Percentiles rank a stretch among this genome's conserved stretches.
phyloP scores from a whole-genome alignment of 2,113 vertebrate species.

The Lanius ludovicianus region DNA sequence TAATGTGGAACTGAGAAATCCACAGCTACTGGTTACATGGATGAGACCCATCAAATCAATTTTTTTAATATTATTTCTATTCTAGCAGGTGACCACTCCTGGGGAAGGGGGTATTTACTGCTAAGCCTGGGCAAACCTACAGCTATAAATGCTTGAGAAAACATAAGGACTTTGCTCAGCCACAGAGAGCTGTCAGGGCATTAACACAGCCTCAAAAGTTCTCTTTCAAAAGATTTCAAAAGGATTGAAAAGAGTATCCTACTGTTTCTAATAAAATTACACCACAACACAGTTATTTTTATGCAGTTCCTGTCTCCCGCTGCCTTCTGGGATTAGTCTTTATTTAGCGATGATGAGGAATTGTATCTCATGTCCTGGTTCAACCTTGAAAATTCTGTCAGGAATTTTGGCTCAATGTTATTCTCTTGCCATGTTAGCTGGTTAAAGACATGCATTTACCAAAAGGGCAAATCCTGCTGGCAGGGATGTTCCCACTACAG shows the following conservation, averaged over 20 bases:
- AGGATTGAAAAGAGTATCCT: not conserved
- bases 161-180: not conserved
- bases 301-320: not conserved
- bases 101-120: not conserved
- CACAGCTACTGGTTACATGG: not conserved
- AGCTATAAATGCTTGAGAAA: not conserved
- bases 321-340: not conserved
- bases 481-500: not conserved
- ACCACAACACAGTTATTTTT: not conserved
- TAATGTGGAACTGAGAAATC: not conserved
- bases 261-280: conserved; percentile 23
- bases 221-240: not conserved
- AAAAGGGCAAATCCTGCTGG: not conserved
- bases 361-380: not conserved
- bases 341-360: not conserved
- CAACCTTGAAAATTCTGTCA: not conserved
- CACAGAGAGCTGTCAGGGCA: not conserved
- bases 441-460: not conserved
- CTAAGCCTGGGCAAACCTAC: not conserved
- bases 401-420: not conserved
- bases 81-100: not conserved
- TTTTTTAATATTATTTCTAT: not conserved
- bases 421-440: not conserved
- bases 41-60: not conserved
- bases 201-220: not conserved